phyloP scores from a whole-genome alignment of 2,888 invertebrate species.

The Standfussiana lucernea region DNA sequence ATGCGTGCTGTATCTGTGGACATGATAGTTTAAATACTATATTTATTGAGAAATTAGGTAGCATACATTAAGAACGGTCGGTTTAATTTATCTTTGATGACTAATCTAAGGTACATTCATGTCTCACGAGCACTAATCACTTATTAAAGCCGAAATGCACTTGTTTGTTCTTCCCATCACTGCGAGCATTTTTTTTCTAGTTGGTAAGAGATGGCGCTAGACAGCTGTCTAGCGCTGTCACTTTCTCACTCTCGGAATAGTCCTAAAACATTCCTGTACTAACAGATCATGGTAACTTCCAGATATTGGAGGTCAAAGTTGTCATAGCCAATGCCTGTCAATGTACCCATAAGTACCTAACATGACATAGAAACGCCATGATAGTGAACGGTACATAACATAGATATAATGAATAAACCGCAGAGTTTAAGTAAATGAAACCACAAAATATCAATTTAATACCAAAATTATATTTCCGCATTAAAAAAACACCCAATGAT shows the following conservation, averaged over 20 bases:
- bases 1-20: conserved; percentile 50
- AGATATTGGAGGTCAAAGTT: not conserved
- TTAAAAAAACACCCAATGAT: not conserved
- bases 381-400: not conserved
- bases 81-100: conserved; percentile 12
- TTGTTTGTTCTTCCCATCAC: not conserved
- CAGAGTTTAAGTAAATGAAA: not conserved
- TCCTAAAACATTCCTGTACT: too few species aligned
- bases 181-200: not conserved
- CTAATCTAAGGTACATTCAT: not conserved
- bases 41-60: conserved; percentile 32
- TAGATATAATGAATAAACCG: not conserved
- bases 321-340: not conserved
- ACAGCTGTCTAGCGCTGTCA: too few species aligned
- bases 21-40: conserved; percentile 17
- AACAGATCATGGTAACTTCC: too few species aligned
- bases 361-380: not conserved
- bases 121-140: not conserved
- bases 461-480: not conserved
- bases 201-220: too few species aligned
- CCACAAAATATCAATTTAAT: not conserved
- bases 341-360: not conserved
- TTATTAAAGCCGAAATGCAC: not conserved
- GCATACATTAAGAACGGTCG: not conserved
- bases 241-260: too few species aligned